Percentiles rank a stretch among this genome's conserved stretches.
Evolutionary conservation across 2,797 vertebrate genomes (phyloP).

Genomic region (Macropus fuliginosus): DNA sequence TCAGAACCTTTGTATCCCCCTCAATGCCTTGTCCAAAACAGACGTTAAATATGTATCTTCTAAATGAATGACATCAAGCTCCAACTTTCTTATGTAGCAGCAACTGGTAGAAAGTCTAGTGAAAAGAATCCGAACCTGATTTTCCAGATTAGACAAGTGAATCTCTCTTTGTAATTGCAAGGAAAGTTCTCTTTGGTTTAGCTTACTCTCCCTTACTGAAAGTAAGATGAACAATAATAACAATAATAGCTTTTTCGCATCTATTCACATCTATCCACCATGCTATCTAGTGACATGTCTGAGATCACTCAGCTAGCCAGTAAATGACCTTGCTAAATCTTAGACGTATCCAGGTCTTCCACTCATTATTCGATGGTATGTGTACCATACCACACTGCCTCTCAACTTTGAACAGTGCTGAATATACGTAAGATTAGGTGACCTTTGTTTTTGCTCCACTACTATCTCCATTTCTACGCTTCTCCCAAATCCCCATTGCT

Average conservation of each 20-base stretch:
- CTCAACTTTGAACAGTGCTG: background rate
- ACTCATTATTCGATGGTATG: background rate
- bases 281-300: background rate
- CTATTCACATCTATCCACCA: background rate
- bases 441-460: background rate
- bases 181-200: background rate
- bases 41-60: background rate
- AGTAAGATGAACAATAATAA: background rate
- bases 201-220: background rate
- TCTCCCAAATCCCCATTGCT: background rate
- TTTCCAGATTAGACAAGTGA: background rate
- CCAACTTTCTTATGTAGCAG: background rate
- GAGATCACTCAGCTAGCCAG: background rate
- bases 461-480: background rate
- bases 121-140: background rate
- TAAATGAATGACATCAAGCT: background rate
- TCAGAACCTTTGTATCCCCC: background rate
- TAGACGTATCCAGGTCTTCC: background rate
- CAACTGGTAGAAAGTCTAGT: background rate
- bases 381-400: background rate
- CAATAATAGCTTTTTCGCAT: background rate
- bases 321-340: background rate
- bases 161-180: background rate
- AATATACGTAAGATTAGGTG: background rate
- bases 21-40: background rate